These are phyloP conservation scores for Gasterosteus nipponicus DNA, from an alignment of 2,113 vertebrate genomes.

Conservation along the genomic window DNA sequence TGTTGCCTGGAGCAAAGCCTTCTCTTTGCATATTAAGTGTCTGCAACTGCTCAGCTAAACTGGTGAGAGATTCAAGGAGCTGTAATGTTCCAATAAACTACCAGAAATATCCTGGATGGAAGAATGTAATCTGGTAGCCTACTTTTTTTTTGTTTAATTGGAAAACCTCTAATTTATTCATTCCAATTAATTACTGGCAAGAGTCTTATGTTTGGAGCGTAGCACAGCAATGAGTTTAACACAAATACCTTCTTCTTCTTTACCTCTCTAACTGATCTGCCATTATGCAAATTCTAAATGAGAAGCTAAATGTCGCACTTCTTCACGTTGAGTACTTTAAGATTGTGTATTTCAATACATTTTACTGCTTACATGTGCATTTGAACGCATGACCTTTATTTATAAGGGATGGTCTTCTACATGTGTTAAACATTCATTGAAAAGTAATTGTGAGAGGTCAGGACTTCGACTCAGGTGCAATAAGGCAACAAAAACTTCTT, in stretches of 20 bases:
- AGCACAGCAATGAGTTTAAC: not conserved
- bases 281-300: not conserved
- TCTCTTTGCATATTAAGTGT: not conserved
- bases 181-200: not conserved
- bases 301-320: not conserved
- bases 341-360: not conserved
- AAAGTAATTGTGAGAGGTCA: not conserved
- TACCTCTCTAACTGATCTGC: not conserved
- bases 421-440: not conserved
- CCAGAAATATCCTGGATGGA: not conserved
- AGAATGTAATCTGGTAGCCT: not conserved
- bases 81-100: not conserved
- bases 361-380: not conserved
- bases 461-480: too few species aligned
- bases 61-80: not conserved
- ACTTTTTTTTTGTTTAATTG: not conserved
- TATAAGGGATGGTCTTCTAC: not conserved
- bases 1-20: conserved; percentile 7
- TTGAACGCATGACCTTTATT: not conserved
- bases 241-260: not conserved
- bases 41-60: not conserved
- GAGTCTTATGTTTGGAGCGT: not conserved
- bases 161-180: not conserved
- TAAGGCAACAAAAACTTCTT: too few species aligned
- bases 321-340: too few species aligned